Percentiles rank a stretch among this genome's conserved stretches.
Evolutionary conservation across 1,140 invertebrate species (phyloP).

Genomic region (Drosophila prosaltans): DNA sequence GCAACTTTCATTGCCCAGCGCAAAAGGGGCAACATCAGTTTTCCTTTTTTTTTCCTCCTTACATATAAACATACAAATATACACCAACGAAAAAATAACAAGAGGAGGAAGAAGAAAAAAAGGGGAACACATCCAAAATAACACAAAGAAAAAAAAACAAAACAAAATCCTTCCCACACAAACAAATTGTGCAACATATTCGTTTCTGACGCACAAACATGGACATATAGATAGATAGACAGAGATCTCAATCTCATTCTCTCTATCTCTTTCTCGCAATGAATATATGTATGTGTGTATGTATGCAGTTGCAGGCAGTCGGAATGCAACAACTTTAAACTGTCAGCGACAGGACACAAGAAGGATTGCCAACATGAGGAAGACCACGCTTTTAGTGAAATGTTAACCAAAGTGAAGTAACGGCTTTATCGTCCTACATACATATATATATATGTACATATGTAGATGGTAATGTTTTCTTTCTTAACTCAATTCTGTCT

Average conservation of each 20-base stretch:
- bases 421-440: background rate
- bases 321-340: conserved; percentile 41
- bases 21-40: conserved; percentile 33
- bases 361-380: background rate
- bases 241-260: background rate
- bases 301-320: background rate
- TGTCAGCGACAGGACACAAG: conserved; percentile 1
- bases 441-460: too few species aligned
- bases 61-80: conserved; percentile 11
- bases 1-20: conserved; percentile 54
- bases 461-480: conserved; percentile 5
- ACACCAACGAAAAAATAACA: background rate
- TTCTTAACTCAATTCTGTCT: conserved; percentile 6
- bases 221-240: conserved; percentile 3
- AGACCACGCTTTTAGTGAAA: conserved; percentile 54
- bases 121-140: background rate
- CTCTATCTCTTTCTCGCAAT: background rate
- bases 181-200: conserved; percentile 69
- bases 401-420: conserved; percentile 28
- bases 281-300: background rate
- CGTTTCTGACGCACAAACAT: conserved; percentile 35
- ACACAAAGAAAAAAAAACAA: conserved; percentile 17
- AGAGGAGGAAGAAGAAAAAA: too few species aligned
- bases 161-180: conserved; percentile 42
- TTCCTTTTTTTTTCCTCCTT: background rate